Conservation (phyloP, 2,888 invertebrate genomes). For the Dasypogon diadema region DNA sequence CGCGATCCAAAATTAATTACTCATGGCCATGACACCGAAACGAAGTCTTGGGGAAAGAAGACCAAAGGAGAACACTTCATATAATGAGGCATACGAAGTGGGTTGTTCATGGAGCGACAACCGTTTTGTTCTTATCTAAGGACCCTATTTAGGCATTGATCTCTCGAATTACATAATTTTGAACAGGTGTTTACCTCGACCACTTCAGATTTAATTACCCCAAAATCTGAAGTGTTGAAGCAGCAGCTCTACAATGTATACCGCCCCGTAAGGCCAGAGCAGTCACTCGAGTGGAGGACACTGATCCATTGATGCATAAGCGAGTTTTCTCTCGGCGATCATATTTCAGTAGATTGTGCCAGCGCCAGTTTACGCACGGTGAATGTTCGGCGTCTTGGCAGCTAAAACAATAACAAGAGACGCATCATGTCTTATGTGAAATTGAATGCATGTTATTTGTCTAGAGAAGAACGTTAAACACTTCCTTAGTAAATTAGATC, state of each 20-base stretch:
- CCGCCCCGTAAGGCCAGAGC: background rate
- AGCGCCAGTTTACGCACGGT: too few relatives aligned
- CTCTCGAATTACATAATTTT: conserved; percentile 31
- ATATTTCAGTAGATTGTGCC: background rate
- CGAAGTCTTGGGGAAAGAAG: background rate
- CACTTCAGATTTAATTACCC: conserved; percentile 1
- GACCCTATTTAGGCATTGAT: background rate
- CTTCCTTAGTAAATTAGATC: too few relatives aligned
- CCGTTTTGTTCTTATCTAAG: background rate
- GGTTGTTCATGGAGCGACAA: background rate
- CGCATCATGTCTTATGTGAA: too few relatives aligned
- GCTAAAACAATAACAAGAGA: too few relatives aligned
- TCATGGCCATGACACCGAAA: conserved; percentile 44
- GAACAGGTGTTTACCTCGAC: conserved; percentile 20
- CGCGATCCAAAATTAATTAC: conserved; percentile 42
- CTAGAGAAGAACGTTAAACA: too few relatives aligned
- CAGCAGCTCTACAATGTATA: background rate
- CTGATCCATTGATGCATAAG: background rate
- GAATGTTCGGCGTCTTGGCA: too few relatives aligned
- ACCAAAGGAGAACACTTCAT: background rate
- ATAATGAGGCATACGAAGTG: too few relatives aligned
- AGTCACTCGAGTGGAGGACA: background rate
- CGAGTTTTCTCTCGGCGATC: background rate
- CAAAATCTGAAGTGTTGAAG: background rate
- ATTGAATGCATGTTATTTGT: too few relatives aligned